Conservation (phyloP, 2,797 vertebrate species). For the Gallinago nigripennis region DNA sequence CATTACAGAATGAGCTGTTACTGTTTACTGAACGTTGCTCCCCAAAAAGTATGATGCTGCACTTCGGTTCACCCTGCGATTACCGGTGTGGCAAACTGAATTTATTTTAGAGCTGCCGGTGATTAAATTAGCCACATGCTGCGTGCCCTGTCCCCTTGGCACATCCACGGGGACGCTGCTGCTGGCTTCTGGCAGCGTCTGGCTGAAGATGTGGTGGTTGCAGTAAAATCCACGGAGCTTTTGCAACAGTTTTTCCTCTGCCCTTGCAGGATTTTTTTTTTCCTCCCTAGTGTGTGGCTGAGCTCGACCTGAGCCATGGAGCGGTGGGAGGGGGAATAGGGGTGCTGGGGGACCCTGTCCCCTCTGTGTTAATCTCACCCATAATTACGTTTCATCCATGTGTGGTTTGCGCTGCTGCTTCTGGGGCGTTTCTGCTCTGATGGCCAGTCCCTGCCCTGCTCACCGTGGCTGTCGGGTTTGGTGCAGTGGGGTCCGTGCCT, state of each 20-base stretch:
- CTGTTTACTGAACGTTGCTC: background rate
- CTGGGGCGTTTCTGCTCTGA: background rate
- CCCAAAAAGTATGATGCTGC: rapidly evolving
- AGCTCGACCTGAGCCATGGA: background rate
- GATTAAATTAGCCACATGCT: background rate
- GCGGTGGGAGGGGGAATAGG: background rate
- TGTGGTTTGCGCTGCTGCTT: background rate
- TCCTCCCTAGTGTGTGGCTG: too few relatives aligned
- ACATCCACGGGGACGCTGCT: background rate
- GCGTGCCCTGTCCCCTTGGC: background rate
- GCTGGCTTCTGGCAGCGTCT: background rate
- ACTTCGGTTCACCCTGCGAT: rapidly evolving
- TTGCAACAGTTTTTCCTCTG: background rate
- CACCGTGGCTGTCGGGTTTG: rapidly evolving
- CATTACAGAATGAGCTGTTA: rapidly evolving
- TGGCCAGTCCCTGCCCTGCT: background rate
- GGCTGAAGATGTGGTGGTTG: background rate
- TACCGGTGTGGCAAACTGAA: rapidly evolving
- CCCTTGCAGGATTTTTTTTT: background rate
- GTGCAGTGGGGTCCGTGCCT: too few relatives aligned
- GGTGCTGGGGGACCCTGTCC: background rate
- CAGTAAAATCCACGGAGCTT: background rate
- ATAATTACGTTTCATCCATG: background rate
- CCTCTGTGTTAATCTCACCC: too few relatives aligned
- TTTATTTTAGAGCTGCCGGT: too few relatives aligned